These are phyloP conservation scores for Pelobates fuscus DNA, from an alignment of 2,113 vertebrate genomes.

Conservation along the genomic window DNA sequence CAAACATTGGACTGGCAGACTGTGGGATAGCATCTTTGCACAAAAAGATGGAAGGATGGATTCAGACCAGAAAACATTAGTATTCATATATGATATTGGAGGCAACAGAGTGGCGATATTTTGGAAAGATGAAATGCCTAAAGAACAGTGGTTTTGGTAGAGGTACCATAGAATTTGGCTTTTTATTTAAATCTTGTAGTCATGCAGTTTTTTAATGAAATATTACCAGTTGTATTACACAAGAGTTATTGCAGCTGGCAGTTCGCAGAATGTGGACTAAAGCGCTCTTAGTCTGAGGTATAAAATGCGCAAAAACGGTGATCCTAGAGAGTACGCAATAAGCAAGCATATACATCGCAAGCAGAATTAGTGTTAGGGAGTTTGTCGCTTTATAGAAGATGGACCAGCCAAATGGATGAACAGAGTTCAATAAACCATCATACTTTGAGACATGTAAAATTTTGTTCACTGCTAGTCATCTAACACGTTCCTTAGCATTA, in stretches of 20 bases:
- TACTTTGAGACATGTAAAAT: no score
- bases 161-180: not conserved
- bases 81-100: not conserved
- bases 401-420: no score
- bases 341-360: no score
- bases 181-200: not conserved
- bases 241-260: not conserved
- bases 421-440: no score
- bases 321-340: no score
- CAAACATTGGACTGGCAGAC: conserved; percentile 10
- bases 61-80: not conserved
- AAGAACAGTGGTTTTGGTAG: not conserved
- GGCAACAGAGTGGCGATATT: not conserved
- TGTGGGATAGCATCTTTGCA: not conserved
- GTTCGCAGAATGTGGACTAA: not conserved
- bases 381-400: no score
- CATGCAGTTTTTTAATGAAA: not conserved
- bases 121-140: not conserved
- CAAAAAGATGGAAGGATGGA: not conserved
- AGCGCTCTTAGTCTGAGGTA: no score
- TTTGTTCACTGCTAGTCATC: no score
- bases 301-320: no score
- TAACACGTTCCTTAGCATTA: no score
- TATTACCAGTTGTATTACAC: not conserved
- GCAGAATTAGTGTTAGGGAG: no score